Percentiles rank a stretch among this genome's conserved stretches.
phyloP scores from a whole-genome alignment of 2,888 invertebrate genomes.

The Perdita meconis region DNA sequence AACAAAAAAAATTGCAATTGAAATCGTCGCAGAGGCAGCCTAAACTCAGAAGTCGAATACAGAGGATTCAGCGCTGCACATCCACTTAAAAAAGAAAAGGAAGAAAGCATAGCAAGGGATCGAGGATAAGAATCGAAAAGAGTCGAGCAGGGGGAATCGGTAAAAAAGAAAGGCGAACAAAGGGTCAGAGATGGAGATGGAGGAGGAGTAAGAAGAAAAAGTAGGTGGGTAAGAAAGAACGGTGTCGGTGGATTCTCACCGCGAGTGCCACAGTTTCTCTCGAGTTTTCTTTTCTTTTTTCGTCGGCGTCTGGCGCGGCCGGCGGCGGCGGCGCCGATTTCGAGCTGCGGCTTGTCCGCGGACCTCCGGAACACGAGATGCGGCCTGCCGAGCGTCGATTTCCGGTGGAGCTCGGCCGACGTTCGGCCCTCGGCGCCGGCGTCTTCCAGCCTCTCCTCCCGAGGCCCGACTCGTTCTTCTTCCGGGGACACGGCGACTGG shows the following conservation, averaged over 20 bases:
- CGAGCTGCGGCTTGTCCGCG: constrained; percentile 58
- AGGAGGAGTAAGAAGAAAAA: neutral
- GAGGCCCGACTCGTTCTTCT: constrained; percentile 50
- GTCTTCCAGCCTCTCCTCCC: constrained; percentile 59
- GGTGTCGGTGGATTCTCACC: constrained; percentile 75
- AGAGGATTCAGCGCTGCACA: no score
- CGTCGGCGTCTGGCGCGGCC: constrained; percentile 69
- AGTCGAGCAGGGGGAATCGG: neutral
- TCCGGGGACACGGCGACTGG: constrained; percentile 76
- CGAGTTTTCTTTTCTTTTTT: constrained; percentile 85
- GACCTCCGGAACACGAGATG: constrained; percentile 71
- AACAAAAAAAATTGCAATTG: no score
- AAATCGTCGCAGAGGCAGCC: no score
- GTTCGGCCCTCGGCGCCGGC: constrained; percentile 56
- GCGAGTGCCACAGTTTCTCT: constrained; percentile 84
- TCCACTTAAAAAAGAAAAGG: no score
- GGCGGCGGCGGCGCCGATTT: constrained; percentile 58
- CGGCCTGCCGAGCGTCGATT: constrained; percentile 69
- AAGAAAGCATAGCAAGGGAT: neutral
- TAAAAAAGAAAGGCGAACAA: neutral
- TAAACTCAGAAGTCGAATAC: no score
- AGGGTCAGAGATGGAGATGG: neutral
- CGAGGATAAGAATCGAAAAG: neutral
- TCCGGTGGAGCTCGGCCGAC: constrained; percentile 32
- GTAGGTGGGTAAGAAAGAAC: no score